phyloP scores from a whole-genome alignment of 2,113 vertebrate species.

The Tragulus kanchil region DNA sequence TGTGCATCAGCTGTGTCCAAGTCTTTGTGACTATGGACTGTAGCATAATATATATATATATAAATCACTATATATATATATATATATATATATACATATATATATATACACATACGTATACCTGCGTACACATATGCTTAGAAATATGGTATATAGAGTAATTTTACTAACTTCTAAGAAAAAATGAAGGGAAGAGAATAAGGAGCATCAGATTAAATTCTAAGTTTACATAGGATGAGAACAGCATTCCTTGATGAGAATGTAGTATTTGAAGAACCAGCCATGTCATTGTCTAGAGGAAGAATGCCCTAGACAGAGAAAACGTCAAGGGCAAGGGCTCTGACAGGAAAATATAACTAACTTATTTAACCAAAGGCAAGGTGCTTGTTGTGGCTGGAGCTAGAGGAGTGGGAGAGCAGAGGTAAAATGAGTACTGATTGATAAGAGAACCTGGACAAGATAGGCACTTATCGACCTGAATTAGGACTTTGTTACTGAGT shows the following conservation, averaged over 20 bases:
- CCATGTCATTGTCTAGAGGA: background rate
- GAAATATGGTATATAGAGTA: background rate
- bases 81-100: background rate
- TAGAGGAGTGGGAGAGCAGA: background rate
- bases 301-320: background rate
- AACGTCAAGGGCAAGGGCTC: background rate
- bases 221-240: background rate
- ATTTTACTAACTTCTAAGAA: background rate
- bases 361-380: background rate
- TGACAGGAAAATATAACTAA: background rate
- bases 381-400: background rate
- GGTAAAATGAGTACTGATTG: background rate
- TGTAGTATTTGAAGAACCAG: background rate
- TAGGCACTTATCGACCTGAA: background rate
- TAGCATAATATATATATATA: no score
- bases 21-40: no score
- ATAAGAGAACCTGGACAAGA: background rate
- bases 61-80: no score
- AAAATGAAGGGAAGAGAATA: background rate
- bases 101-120: no score
- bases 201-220: background rate
- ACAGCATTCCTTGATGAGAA: background rate
- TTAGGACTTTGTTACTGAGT: background rate
- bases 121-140: no score
- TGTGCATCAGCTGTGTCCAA: no score